Evolutionary conservation across 1,140 invertebrate species (phyloP), one percentile per base, ranked within the genome.

Genomic region (Caenorhabditis briggsae): DNA sequence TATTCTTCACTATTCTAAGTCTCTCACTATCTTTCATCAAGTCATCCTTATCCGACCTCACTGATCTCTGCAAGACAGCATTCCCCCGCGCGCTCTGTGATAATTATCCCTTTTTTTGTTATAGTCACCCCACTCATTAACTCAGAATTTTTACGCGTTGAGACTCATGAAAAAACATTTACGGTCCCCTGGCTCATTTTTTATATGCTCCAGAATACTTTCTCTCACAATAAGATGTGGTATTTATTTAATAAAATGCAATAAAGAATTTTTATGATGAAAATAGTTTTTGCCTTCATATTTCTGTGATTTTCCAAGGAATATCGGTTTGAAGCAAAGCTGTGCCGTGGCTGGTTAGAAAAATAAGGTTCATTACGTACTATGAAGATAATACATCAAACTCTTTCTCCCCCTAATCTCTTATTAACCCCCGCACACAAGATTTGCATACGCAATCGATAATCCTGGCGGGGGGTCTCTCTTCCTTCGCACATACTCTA

Each of bases 401-500:
- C 33, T 33, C 33, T 33, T 65, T 5, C 0, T 65, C 23, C 33
- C 9, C 8, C 23, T 33, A 33, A 9, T 65, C 5, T 8, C 43
- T 5, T n/a, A 11, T 23, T 78, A 78, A 41, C 14, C 12, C 16
- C 12, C 46, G 14, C 70, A 20, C 70, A 11, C 14, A 23, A n/a
- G n/a, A 78, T 78, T 78, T 78, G 70, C 70, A 78, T 78, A 78
- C 23, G 14, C 48, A 23, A n/a, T 78, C 46, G n/a, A 78, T 78
- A 78, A 20, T 48, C 18, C 5, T 5, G 8, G 12, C 65, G 61
- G 8, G 8, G 25, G 11, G 9, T 12, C 61, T 64, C 61, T 25
- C 9, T 33, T 33, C 33, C 3, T 33, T 33, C 33, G 33, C 33
- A 33, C 33, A 33, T 33, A 33, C 43, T 25, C 33, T 25, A 7